Evolutionary conservation across 2,113 vertebrate genomes (phyloP), one percentile per base, ranked within the genome.

Genomic region (Passer montanus): DNA sequence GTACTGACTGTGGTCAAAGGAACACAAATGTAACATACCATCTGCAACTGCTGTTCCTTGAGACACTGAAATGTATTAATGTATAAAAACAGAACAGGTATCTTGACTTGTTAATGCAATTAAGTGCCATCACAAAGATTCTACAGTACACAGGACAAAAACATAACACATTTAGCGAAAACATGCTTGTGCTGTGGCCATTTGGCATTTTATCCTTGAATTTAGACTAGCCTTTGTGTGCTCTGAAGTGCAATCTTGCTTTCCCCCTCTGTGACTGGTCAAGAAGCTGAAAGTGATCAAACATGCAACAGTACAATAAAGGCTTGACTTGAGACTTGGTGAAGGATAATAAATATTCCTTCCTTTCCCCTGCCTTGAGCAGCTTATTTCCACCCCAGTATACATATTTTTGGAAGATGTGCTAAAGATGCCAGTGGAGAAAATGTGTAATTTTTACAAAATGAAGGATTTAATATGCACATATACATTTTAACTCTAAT

Each of bases 1-100:
- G 19, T 17, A 41, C 12, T 19, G 14, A 56, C 12, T 46, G 53
- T 2, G 2, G 64, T 33, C 59, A 79, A 76, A 58, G 1, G 15
- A 26, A 46, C 46, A 68, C 0, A 0, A 67, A 77, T 39, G 19
- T 16, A 72, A 44, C 21, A 27, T 0, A 33, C 16, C 16, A 69
- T 15, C 63, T 24, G 78, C 21, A 83, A n/a, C 39, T 3, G 1
- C 3, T 68, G 17, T 9, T 90, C 13, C 44, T 63, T 2, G 2
- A 35, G 59, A 39, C 30, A 77, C 7, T 3, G 20, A 73, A 14
- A 66, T 24, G 6, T 15, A 55, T 59, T 55, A 50, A 67, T 0
- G 3, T 1, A n/a, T 28, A 50, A 89, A 89, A 62, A 83, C 2
- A 1, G 56, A 76, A 82, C 0, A 33, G 6, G 7, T 37, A 73